These are phyloP conservation scores for Melanotaenia pygmaea DNA, from an alignment of 2,797 vertebrate species.

Conservation along the genomic window DNA sequence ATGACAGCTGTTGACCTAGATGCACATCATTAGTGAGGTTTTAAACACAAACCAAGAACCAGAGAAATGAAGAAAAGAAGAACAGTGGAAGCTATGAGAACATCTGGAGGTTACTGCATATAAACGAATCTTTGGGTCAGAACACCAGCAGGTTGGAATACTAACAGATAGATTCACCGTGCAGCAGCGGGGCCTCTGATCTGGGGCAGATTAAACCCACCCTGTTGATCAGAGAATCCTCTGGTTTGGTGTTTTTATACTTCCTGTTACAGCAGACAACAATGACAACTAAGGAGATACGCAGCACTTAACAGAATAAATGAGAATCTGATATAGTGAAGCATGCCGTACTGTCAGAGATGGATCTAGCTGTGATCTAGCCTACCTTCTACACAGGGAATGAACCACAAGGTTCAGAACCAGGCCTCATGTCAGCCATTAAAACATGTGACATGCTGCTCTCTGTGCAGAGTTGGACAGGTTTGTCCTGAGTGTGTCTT, in stretches of 20 bases:
- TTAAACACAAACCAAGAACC: slow-evolving; percentile 6
- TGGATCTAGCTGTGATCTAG: too few species aligned
- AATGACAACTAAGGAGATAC: not conserved
- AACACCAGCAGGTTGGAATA: not conserved
- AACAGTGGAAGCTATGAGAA: not conserved
- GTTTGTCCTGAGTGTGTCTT: not conserved
- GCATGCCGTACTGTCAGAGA: too few species aligned
- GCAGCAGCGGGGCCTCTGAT: too few species aligned
- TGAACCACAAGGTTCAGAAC: too few species aligned
- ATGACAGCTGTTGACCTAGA: slow-evolving; percentile 55
- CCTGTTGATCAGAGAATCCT: too few species aligned
- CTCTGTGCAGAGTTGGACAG: not conserved
- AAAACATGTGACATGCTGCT: not conserved
- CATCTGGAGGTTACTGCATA: not conserved
- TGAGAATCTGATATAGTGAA: too few species aligned
- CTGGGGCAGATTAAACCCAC: too few species aligned
- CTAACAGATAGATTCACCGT: too few species aligned
- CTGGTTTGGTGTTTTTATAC: too few species aligned
- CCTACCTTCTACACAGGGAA: too few species aligned
- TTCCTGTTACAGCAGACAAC: not conserved
- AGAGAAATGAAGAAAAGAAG: not conserved
- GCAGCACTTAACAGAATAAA: not conserved
- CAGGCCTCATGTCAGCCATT: not conserved
- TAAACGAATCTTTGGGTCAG: not conserved
- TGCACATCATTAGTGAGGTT: slow-evolving; percentile 44